These are phyloP conservation scores for Rhamphomyia laevipes DNA, from an alignment of 2,888 invertebrate species.

Conservation along the genomic window DNA sequence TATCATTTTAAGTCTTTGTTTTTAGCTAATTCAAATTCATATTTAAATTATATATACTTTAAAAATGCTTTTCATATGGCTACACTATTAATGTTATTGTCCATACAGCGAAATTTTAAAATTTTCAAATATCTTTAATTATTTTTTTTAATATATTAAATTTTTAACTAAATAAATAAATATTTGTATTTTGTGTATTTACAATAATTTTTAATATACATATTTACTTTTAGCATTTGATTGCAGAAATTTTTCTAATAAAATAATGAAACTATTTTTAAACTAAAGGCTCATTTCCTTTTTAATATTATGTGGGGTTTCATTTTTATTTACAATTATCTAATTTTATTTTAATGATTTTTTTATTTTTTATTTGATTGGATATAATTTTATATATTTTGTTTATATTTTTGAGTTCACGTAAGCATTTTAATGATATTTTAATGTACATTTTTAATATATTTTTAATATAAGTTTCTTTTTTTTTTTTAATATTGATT, in stretches of 20 bases:
- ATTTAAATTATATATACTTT: no score
- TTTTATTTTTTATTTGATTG: not conserved
- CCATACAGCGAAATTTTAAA: no score
- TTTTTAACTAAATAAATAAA: no score
- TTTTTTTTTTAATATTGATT: constrained; percentile 1
- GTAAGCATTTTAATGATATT: constrained; percentile 6
- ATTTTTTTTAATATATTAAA: no score
- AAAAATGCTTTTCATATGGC: no score
- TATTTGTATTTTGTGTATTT: no score
- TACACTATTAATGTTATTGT: no score
- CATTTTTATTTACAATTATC: not conserved
- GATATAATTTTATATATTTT: not conserved
- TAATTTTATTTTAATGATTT: not conserved
- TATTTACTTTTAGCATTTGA: no score
- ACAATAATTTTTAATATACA: no score
- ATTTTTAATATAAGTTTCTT: not conserved
- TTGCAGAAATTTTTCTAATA: not conserved
- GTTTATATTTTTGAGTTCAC: not conserved
- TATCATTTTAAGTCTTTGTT: no score
- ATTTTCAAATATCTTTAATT: no score
- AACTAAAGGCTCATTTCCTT: not conserved
- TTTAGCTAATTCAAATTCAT: no score
- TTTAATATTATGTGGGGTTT: not conserved
- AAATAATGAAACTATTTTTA: not conserved
- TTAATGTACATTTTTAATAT: constrained; percentile 4